phyloP scores from a whole-genome alignment of 1,140 invertebrate species.

The Ctenoplectra terminalis region DNA sequence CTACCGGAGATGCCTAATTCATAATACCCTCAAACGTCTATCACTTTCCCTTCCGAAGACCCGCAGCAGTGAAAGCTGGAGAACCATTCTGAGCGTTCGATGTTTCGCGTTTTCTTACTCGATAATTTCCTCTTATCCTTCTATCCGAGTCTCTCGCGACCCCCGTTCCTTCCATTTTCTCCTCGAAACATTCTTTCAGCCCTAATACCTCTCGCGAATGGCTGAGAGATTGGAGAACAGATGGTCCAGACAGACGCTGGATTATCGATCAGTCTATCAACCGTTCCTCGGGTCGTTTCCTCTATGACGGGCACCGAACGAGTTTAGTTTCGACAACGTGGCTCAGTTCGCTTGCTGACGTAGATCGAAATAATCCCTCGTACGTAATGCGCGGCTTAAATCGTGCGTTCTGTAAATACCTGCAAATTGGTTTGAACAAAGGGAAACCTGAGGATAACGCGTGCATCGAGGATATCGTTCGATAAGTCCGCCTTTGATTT shows the following conservation, averaged over 20 bases:
- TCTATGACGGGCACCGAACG: neutral
- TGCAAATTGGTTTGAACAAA: slow-evolving; percentile 17
- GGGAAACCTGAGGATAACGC: slow-evolving; percentile 25
- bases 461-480: slow-evolving; percentile 2
- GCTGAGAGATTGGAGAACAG: neutral
- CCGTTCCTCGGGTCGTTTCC: neutral
- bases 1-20: no score
- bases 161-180: no score
- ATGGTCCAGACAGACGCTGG: neutral
- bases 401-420: slow-evolving; percentile 31
- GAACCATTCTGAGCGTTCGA: no score
- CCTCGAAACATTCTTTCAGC: no score
- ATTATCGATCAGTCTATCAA: slow-evolving; percentile 3
- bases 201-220: neutral
- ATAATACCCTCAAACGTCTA: no score
- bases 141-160: no score
- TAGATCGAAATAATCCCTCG: slow-evolving; percentile 10
- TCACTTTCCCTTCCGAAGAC: no score
- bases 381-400: neutral
- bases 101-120: no score
- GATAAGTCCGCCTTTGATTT: no score
- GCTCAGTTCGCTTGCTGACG: neutral
- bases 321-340: neutral
- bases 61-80: no score
- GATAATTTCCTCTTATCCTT: no score